Percentiles rank a stretch among this genome's conserved stretches.
These are phyloP conservation scores for Nomada flava DNA, from an alignment of 2,888 invertebrate genomes.

Conservation along the genomic window DNA sequence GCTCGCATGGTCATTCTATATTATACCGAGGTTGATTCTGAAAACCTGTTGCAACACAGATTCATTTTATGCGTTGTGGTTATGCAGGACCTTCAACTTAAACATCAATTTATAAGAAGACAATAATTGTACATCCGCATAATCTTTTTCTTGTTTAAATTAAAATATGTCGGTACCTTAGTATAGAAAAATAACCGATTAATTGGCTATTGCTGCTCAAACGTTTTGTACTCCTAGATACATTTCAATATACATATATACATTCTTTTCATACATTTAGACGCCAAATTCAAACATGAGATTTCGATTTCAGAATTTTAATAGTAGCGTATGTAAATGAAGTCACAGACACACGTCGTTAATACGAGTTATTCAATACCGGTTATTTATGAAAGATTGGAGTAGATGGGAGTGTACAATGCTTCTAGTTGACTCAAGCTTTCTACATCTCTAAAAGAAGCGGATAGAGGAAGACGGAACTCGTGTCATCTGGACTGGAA, in stretches of 20 bases:
- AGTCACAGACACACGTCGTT: background rate
- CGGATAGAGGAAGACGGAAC: conserved; percentile 38
- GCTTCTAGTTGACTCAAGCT: background rate
- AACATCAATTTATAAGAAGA: conserved; percentile 19
- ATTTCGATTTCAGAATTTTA: too few species aligned
- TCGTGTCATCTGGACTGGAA: conserved; percentile 61
- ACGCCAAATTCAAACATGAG: too few species aligned
- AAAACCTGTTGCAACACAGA: conserved; percentile 77
- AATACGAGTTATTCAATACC: background rate
- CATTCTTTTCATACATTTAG: too few species aligned
- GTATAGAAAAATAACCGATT: too few species aligned
- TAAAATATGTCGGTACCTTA: background rate
- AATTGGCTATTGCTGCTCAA: too few species aligned
- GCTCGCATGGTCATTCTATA: conserved; percentile 65
- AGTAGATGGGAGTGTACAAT: background rate
- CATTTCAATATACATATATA: too few species aligned
- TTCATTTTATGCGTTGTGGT: conserved; percentile 20
- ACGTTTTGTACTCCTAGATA: too few species aligned
- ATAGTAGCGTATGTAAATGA: background rate
- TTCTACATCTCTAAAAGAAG: conserved; percentile 20
- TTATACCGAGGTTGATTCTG: conserved; percentile 69
- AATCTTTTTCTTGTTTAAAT: background rate
- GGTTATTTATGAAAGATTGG: background rate
- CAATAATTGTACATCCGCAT: background rate
- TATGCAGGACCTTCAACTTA: conserved; percentile 21